Evolutionary conservation across 2,888 invertebrate species (phyloP).

Genomic region (Monochamus alternatus): DNA sequence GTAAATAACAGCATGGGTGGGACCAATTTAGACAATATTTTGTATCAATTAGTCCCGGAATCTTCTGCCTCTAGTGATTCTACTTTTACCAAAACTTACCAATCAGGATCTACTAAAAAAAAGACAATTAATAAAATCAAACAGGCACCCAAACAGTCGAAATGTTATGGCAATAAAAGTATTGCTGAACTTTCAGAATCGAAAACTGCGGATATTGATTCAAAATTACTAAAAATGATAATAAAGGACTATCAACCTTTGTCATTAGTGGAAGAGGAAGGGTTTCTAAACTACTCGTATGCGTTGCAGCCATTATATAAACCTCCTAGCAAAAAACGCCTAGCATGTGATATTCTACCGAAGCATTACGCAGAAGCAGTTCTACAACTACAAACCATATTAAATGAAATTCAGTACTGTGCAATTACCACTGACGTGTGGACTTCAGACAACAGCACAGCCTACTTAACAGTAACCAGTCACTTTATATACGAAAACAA

Average conservation of each 20-base stretch:
- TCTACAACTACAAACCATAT: constrained; percentile 44
- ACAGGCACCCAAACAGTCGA: not conserved
- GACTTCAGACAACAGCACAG: constrained; percentile 55
- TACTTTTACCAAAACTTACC: not conserved
- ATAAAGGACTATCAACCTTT: constrained; percentile 53
- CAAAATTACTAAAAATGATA: constrained; percentile 6
- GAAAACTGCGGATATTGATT: not conserved
- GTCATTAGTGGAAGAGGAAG: constrained; percentile 56
- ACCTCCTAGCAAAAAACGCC: not conserved
- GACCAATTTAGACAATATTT: too few relatives aligned
- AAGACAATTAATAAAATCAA: not conserved
- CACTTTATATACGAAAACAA: constrained; percentile 40
- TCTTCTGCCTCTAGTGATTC: not conserved
- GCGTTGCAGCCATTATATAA: not conserved
- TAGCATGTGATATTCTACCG: constrained; percentile 51
- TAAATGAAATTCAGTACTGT: constrained; percentile 46
- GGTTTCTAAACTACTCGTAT: constrained; percentile 23
- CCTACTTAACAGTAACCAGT: constrained; percentile 53
- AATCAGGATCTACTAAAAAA: not conserved
- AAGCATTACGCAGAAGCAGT: constrained; percentile 41
- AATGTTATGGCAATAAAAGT: not conserved
- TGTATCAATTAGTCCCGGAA: not conserved
- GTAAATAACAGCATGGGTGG: too few relatives aligned
- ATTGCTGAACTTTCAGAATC: not conserved
- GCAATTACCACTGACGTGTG: constrained; percentile 59